These are phyloP conservation scores for Dicranocentrus wangi DNA, from an alignment of 2,888 invertebrate species.

Conservation along the genomic window DNA sequence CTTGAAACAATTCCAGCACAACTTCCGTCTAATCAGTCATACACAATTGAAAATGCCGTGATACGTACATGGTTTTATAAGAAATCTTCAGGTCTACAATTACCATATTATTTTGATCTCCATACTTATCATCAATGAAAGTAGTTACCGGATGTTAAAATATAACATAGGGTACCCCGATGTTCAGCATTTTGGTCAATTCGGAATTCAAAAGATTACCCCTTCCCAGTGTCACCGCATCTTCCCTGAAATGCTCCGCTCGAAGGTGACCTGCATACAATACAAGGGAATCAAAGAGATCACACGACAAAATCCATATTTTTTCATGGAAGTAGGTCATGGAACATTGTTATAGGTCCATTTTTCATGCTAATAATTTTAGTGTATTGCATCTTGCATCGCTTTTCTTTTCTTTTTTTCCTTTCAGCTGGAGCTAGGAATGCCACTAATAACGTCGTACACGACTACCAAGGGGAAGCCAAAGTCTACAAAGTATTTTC, in stretches of 20 bases:
- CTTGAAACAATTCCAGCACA: too few relatives aligned
- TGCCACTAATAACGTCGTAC: conserved; percentile 41
- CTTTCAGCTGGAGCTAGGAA: conserved; percentile 58
- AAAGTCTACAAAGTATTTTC: conserved; percentile 33
- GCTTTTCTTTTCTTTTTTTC: not conserved
- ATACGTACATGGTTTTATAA: conserved; percentile 38
- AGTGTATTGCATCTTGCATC: not conserved
- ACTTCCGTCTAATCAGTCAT: too few relatives aligned
- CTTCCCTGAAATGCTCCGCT: conserved; percentile 47
- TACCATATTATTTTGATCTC: too few relatives aligned
- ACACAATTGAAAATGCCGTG: conserved; percentile 12
- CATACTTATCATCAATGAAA: too few relatives aligned
- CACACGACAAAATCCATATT: conserved; percentile 40
- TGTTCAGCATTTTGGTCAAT: conserved; percentile 27
- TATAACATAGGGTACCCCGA: conserved; percentile 35
- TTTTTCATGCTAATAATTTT: not conserved
- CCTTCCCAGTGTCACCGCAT: not conserved
- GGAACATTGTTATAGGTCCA: too few relatives aligned
- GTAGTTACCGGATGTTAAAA: too few relatives aligned
- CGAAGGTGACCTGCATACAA: conserved; percentile 31
- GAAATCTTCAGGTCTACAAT: conserved; percentile 21
- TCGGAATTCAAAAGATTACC: conserved; percentile 5
- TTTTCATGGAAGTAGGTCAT: conserved; percentile 50
- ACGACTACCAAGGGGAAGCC: conserved; percentile 42
- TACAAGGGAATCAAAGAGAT: conserved; percentile 39